Base-by-base conservation (phyloP, 2,797 vertebrate species). In the Alauda arvensis region DNA sequence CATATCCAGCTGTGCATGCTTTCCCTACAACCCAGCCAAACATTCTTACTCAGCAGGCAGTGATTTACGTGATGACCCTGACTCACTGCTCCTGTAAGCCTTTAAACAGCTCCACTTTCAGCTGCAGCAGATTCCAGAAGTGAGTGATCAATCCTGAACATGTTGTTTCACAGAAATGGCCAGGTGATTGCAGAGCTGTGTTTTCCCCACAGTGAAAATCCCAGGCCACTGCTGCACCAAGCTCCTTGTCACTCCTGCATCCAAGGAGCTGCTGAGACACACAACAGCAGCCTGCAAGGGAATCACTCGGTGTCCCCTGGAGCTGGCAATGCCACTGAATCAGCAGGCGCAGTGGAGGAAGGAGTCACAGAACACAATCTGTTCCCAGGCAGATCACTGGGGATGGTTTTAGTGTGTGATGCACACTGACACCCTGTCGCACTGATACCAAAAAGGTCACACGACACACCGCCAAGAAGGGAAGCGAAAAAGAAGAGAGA, bases 91-190 rank as follows among this genome's bases (percentile, higher is more conserved):
- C 94, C 81, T 91, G 26, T 29, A 66, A 49, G 71, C 60, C 71
- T 89, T 94, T 63, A 88, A 89, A 70, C 72, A 77, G 71, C 77
- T 75, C 49, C 62, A 55, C 75, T 88, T 71, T 12, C 75, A 91
- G 76, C 84, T 86, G 86, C 84, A 86, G 17, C 68, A 79, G 39
- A 83, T 87, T 90, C 82, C 72, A 91, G 40, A 67, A 85, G 82
- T 37, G 17, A 88, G 48, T 26, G 55, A 91, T 91, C 86, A 43
- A 70, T 89, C 86, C 46, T 37, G 57, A 84, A 37, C 39, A 10
- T 9, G 68, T 6, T 80, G 69, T 74, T 88, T 82, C 86, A 79
- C 90, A 84, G 24, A 77, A 91, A 89, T n/a, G 74, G 37, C 56
- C 16, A 16, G 65, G 68, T 79, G 75, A 67, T 76, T 76, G 52